Percentiles rank a stretch among this genome's conserved stretches.
These are phyloP conservation scores for Festucalex cinctus DNA, from an alignment of 2,113 vertebrate species.

Conservation along the genomic window DNA sequence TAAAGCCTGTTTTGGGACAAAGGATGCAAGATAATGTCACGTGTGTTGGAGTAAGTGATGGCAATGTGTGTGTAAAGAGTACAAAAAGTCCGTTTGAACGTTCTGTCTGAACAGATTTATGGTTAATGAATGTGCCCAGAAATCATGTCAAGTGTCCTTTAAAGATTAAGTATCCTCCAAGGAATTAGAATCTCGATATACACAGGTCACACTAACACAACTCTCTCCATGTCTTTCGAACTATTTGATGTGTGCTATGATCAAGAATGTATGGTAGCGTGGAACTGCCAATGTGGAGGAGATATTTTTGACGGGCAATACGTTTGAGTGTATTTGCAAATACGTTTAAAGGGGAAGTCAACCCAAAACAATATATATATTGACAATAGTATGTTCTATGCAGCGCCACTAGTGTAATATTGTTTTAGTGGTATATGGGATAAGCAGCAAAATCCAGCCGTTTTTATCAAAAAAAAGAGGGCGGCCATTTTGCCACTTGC, in stretches of 20 bases:
- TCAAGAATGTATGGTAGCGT: background rate
- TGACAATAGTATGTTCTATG: too few relatives aligned
- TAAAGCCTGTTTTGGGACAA: slow-evolving; percentile 11
- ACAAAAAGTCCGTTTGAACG: slow-evolving; percentile 19
- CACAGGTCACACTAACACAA: background rate
- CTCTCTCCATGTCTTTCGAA: background rate
- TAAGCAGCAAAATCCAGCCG: too few relatives aligned
- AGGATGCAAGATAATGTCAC: slow-evolving; percentile 5
- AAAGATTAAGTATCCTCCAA: background rate
- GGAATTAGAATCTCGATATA: background rate
- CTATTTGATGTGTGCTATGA: background rate
- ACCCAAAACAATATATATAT: too few relatives aligned
- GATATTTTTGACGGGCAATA: too few relatives aligned
- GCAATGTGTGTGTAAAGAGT: slow-evolving; percentile 17
- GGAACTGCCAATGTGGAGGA: too few relatives aligned
- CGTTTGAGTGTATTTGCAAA: too few relatives aligned
- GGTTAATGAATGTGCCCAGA: slow-evolving; percentile 19
- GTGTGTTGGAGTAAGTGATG: slow-evolving; percentile 28
- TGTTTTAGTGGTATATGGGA: too few relatives aligned
- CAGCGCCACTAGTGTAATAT: too few relatives aligned
- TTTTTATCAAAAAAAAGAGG: too few relatives aligned
- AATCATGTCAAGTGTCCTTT: slow-evolving; percentile 7
- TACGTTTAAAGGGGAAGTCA: too few relatives aligned
- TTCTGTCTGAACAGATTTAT: slow-evolving; percentile 18
- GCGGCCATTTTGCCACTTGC: too few relatives aligned